Evolutionary conservation across 2,888 invertebrate species (phyloP), one percentile per base, ranked within the genome.

Genomic region (Macaria notata): DNA sequence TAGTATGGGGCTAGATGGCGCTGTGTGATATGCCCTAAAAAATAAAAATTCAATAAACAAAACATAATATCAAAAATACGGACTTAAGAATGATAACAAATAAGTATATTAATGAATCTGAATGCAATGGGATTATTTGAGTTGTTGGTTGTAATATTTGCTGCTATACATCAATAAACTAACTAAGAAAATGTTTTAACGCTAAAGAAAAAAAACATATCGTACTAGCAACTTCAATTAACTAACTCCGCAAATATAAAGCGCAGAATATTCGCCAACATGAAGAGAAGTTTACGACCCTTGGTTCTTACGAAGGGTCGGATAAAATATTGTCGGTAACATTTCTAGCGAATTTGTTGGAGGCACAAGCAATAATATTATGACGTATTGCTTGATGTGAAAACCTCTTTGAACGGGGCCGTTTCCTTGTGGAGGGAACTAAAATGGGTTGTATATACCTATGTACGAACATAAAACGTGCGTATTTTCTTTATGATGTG

Each of bases 331-430:
- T 79, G 83, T 77, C 76, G 83, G 82, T 76, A 81, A 81, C 82
- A 79, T 82, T 19, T 81, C 73, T 71, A 79, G 74, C 81, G 77
- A 83, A 83, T 86, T 81, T 74, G 79, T 83, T 68, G 78, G 79
- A 85, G 86, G 83, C 81, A 79, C 70, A 74, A 78, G 86, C 86
- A 88, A 89, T 90, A 89, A 89, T 88, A 88, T 89, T 90, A 85
- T 89, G 88, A 90, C 87, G 83, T 87, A 91, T 90, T 86, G 85
- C 88, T 83, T 83, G 78, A 76, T 70, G 65, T 65, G 66, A 69
- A 19, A 76, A 74, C 77, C 79, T 81, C 79, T 83, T 81, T 81
- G 78, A 77, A 68, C 68, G 64, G 54, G 49, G 54, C 29, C 46
- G 56, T 64, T 66, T 66, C 56, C 55, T 46, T 76, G 71, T 67